Base-by-base conservation (phyloP, 2,888 invertebrate species). In the Cybosia mesomella region DNA sequence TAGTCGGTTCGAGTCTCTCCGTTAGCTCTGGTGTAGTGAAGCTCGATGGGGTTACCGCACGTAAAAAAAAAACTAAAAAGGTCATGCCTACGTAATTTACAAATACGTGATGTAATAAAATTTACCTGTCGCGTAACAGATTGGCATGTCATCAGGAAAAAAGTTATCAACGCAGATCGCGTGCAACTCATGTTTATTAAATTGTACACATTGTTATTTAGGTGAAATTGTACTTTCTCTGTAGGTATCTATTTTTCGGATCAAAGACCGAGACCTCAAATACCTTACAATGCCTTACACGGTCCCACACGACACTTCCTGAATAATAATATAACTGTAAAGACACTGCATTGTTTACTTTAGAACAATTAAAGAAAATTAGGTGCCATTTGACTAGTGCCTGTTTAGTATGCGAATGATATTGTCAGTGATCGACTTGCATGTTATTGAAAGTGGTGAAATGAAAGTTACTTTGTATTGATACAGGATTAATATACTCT, bases 141-240 rank as follows among this genome's bases (percentile, higher is more conserved):
- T n/a, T n/a, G 49, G 28, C 39, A 60, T 55, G 36, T 39, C 36
- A 36, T 28, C 39, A 55, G 24, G 53, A 55, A 54, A 13, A 49
- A n/a, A 24, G 15, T 36, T 66, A 58, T 13, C 18, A 64, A 66
- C 18, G 55, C 71, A 39, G 13, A 57, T 34, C 72, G 67, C 76
- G 79, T 80, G 60, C 54, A 36, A 28, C 28, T 70, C 72, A 72
- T 74, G 69, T 80, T 74, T 69, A 43, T 64, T 58, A 72, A 73
- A 74, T 79, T 81, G 77, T 76, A 79, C 69, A 79, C 84, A 84
- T 81, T 76, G 73, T 69, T 75, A 81, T 85, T 88, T 87, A 68
- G 83, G 89, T 89, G 89, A 91, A 91, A 89, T 87, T 86, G 72
- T 77, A 93, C 92, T 94, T 94, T 93, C 93, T 85, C 91, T 84